Evolutionary conservation across 2,888 invertebrate genomes (phyloP).

Genomic region (Catonia carolina): DNA sequence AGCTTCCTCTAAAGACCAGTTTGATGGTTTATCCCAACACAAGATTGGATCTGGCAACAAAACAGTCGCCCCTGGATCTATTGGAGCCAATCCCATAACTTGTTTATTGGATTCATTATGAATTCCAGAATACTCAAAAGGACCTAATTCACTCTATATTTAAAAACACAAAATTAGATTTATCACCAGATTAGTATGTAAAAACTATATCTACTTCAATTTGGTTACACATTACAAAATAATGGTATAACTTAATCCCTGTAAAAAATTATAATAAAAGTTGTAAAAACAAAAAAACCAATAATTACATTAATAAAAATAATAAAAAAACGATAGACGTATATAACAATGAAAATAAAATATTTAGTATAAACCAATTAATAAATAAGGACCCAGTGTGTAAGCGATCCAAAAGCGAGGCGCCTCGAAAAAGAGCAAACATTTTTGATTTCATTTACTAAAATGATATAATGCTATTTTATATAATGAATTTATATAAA

Average conservation of each 20-base stretch:
- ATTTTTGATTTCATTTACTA: background rate
- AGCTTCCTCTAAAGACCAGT: slow-evolving; percentile 48
- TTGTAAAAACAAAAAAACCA: background rate
- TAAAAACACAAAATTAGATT: too few relatives aligned
- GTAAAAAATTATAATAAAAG: background rate
- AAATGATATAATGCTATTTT: too few relatives aligned
- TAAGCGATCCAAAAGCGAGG: background rate
- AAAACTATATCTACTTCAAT: too few relatives aligned
- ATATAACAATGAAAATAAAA: too few relatives aligned
- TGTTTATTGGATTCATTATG: slow-evolving; percentile 25
- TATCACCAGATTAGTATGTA: too few relatives aligned
- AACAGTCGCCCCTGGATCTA: slow-evolving; percentile 25
- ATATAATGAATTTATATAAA: too few relatives aligned
- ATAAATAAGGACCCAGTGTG: background rate
- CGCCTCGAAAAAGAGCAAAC: background rate
- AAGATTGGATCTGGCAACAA: slow-evolving; percentile 36
- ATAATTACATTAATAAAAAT: too few relatives aligned
- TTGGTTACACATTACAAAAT: too few relatives aligned
- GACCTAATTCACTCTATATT: slow-evolving; percentile 12
- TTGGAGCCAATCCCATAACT: slow-evolving; percentile 35
- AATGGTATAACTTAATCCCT: too few relatives aligned
- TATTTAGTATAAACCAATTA: too few relatives aligned
- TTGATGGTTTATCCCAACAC: slow-evolving; percentile 45
- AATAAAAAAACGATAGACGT: too few relatives aligned
- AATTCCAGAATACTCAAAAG: slow-evolving; percentile 24